Conservation (phyloP, 2,797 vertebrate species). For the Acanthurus tractus region DNA sequence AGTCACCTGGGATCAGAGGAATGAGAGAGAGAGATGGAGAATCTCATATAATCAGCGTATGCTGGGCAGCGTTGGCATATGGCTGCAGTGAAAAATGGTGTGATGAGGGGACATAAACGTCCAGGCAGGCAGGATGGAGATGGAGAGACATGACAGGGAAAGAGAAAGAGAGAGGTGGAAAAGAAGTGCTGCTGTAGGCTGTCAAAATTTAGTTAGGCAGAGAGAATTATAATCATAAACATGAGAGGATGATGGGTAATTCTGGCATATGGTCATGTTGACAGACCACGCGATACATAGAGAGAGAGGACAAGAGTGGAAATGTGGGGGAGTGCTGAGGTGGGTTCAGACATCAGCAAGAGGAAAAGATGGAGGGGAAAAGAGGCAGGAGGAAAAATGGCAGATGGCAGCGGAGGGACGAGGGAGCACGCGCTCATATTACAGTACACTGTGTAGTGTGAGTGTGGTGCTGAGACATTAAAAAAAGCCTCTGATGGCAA, state of each 20-base stretch:
- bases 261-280: slow-evolving; percentile 68
- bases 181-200: slow-evolving; percentile 28
- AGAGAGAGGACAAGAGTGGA: slow-evolving; percentile 29
- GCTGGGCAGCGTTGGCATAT: slow-evolving; percentile 14
- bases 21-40: neutral
- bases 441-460: too few relatives aligned
- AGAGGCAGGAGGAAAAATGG: slow-evolving; percentile 19
- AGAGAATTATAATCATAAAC: slow-evolving; percentile 65
- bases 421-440: slow-evolving; percentile 7
- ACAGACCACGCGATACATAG: slow-evolving; percentile 55
- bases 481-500: slow-evolving; percentile 2
- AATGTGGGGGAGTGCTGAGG: slow-evolving; percentile 42
- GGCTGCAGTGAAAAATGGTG: slow-evolving; percentile 23
- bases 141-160: slow-evolving; percentile 11
- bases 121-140: slow-evolving; percentile 29
- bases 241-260: slow-evolving; percentile 67
- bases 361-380: slow-evolving; percentile 32
- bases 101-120: slow-evolving; percentile 39
- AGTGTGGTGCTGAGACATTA: neutral
- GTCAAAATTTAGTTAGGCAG: slow-evolving; percentile 51
- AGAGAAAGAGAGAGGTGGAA: neutral
- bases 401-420: slow-evolving; percentile 43
- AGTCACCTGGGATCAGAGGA: slow-evolving; percentile 89
- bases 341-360: slow-evolving; percentile 30
- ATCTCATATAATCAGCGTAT: slow-evolving; percentile 24